Evolutionary conservation across 2,797 vertebrate genomes (phyloP).

Genomic region (Crocidura indochinensis): DNA sequence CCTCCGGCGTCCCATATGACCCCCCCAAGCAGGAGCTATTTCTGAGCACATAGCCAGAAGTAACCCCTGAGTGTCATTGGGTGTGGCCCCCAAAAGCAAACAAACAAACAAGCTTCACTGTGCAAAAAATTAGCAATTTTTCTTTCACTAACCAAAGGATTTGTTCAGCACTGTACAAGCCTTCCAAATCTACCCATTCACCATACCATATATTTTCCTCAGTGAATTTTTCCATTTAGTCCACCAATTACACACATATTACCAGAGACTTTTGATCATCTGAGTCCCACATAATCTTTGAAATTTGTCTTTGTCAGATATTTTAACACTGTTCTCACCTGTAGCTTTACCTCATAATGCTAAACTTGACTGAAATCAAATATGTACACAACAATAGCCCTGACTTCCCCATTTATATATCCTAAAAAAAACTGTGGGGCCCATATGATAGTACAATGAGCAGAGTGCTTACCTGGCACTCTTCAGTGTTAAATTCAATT

Average conservation of each 20-base stretch:
- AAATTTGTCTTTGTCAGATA: neutral
- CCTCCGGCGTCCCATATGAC: too few species aligned
- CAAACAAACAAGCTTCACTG: too few species aligned
- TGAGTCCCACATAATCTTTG: neutral
- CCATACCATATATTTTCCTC: neutral
- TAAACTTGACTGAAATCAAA: neutral
- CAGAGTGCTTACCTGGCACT: too few species aligned
- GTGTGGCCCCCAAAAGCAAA: too few species aligned
- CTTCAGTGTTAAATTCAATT: neutral
- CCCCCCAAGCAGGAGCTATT: too few species aligned
- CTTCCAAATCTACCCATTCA: neutral
- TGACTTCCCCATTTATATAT: neutral
- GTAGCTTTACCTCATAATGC: neutral
- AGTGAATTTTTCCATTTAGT: slow-evolving; percentile 12
- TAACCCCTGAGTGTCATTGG: too few species aligned
- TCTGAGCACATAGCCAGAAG: too few species aligned
- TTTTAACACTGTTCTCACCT: neutral
- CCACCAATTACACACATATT: neutral
- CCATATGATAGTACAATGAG: too few species aligned
- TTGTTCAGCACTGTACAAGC: too few species aligned
- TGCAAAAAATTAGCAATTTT: too few species aligned
- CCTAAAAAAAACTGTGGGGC: too few species aligned
- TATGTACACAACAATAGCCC: neutral
- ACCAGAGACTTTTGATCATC: neutral
- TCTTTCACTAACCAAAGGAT: too few species aligned